Conservation (phyloP, 2,888 invertebrate species). For the Tipula unca region DNA sequence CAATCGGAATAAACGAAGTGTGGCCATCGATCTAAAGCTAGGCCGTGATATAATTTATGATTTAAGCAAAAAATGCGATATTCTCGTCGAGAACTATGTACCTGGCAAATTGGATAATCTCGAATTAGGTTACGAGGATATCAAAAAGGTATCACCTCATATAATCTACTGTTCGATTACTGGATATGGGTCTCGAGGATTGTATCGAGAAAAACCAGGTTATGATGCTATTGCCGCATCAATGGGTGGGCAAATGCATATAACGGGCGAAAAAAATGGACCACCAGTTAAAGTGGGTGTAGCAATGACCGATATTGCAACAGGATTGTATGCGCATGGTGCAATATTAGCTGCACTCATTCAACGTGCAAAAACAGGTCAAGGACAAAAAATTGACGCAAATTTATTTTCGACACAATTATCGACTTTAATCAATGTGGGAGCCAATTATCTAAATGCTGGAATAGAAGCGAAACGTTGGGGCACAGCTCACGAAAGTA, state of each 20-base stretch:
- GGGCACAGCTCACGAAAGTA: slow-evolving; percentile 91
- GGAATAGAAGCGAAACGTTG: slow-evolving; percentile 66
- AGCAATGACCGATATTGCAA: slow-evolving; percentile 73
- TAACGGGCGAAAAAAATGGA: slow-evolving; percentile 78
- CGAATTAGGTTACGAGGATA: slow-evolving; percentile 69
- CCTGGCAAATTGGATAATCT: slow-evolving; percentile 77
- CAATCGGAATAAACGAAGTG: slow-evolving; percentile 91
- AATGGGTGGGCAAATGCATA: slow-evolving; percentile 79
- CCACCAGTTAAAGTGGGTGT: slow-evolving; percentile 88
- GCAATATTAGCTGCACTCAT: slow-evolving; percentile 87
- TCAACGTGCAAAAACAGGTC: slow-evolving; percentile 64
- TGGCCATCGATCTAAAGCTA: slow-evolving; percentile 76
- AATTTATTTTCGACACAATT: slow-evolving; percentile 90
- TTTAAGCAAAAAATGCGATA: slow-evolving; percentile 69
- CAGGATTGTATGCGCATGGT: slow-evolving; percentile 90
- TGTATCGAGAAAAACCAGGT: slow-evolving; percentile 79
- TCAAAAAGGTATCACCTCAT: slow-evolving; percentile 61
- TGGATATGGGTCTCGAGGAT: slow-evolving; percentile 83
- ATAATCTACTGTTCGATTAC: slow-evolving; percentile 91
- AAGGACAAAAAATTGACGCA: slow-evolving; percentile 89
- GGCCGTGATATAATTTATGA: slow-evolving; percentile 61
- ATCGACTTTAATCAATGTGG: slow-evolving; percentile 79
- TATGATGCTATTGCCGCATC: slow-evolving; percentile 95
- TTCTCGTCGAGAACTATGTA: slow-evolving; percentile 88
- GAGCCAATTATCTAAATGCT: slow-evolving; percentile 81